Base-by-base conservation (phyloP, 2,797 vertebrate genomes). In the Cynopterus sphinx region DNA sequence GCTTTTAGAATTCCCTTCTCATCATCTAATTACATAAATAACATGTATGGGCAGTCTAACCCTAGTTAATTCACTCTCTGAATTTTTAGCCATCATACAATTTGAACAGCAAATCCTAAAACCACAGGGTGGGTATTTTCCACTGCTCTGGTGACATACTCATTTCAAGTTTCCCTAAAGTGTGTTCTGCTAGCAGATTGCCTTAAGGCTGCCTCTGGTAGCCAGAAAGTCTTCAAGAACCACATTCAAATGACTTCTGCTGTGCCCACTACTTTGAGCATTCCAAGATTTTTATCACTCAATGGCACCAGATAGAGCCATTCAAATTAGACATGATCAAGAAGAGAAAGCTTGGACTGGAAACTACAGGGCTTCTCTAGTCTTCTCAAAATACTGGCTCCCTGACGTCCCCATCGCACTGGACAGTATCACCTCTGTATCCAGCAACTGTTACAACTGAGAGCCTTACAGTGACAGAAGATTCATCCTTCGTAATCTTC, bases 1-100 rank as follows among this genome's bases (percentile, higher is more conserved):
- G 82, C 55, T 55, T 82, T 96, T 36, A 90, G 89, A 79, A 97
- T 97, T 97, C 73, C 96, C 93, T 96, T 98, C 84, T 89, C 83
- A 92, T 97, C 84, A 87, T 82, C 88, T 97, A 95, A 97, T 94
- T 95, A 87, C 4, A 91, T 86, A 89, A n/a, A 67, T n/a, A 93
- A 28, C 82, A 90, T 92, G 95, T 96, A 93, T 74, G 73, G 86
- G 91, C 83, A 97, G 65, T 36, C 94, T 68, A 68, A 95, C 96
- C 91, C 81, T 6, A 83, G 10, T 0, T 98, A 94, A 97, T 53
- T 90, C 57, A 1, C 21, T 97, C 61, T 74, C 73, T 68, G 61
- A 90, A 41, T 94, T 81, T 49, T 90, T 1, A 63, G 51, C 46
- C 92, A 91, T 97, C 84, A 28, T 63, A 65, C 59, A 93, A 92